Evolutionary conservation across 2,797 vertebrate genomes (phyloP).

Genomic region (Pelobates cultripes): DNA sequence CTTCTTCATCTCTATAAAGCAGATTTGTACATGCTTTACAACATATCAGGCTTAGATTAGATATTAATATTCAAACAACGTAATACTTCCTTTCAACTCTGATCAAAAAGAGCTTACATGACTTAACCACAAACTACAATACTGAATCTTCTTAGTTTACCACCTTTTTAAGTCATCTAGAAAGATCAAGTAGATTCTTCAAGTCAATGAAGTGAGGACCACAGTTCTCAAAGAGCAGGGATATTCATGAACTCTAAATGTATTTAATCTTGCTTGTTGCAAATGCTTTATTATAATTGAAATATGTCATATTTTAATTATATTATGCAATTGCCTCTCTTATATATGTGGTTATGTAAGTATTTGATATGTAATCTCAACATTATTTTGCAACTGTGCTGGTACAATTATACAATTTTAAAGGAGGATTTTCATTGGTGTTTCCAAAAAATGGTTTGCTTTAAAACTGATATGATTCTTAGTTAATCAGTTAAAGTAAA

Average conservation of each 20-base stretch:
- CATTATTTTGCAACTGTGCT: too few relatives aligned
- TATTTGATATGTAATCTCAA: too few relatives aligned
- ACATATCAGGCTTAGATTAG: conserved; percentile 26
- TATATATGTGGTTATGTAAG: too few relatives aligned
- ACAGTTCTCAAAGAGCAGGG: conserved; percentile 44
- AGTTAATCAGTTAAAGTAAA: too few relatives aligned
- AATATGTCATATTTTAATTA: too few relatives aligned
- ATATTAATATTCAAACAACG: conserved; percentile 48
- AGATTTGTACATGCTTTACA: background rate
- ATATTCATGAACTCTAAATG: conserved; percentile 45
- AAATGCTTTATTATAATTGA: background rate
- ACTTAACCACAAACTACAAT: conserved; percentile 45
- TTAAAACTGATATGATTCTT: too few relatives aligned
- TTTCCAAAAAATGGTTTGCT: too few relatives aligned
- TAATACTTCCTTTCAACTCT: conserved; percentile 44
- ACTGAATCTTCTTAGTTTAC: conserved; percentile 51
- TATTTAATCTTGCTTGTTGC: conserved; percentile 55
- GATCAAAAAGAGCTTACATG: conserved; percentile 46
- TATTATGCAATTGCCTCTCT: too few relatives aligned
- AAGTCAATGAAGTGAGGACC: conserved; percentile 58
- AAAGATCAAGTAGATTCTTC: conserved; percentile 45
- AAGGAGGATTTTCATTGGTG: too few relatives aligned
- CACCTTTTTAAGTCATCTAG: conserved; percentile 56
- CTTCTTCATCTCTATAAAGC: too few relatives aligned
- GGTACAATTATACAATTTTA: too few relatives aligned